Percentiles rank a stretch among this genome's conserved stretches.
Conservation (phyloP, 2,797 vertebrate genomes). For the Lycodopsis pacificus region DNA sequence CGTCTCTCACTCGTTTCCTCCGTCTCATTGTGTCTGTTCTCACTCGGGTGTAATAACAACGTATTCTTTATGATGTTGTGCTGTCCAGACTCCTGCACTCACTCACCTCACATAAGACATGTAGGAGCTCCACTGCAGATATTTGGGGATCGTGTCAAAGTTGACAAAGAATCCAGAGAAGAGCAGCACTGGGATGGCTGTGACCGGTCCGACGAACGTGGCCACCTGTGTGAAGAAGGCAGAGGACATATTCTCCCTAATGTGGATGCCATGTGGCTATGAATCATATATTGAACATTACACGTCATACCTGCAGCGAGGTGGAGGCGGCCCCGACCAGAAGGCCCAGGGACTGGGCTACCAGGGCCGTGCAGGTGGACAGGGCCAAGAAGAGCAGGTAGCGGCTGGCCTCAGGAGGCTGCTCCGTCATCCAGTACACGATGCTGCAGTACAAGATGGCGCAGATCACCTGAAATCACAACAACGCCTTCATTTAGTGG, state of each 20-base stretch:
- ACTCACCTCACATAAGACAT: constrained; percentile 94
- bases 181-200: constrained; percentile 94
- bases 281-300: neutral
- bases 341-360: constrained; percentile 96
- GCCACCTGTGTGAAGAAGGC: constrained; percentile 85
- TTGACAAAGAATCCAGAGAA: constrained; percentile 99
- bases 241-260: neutral
- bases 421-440: constrained; percentile 98
- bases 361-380: constrained; percentile 91
- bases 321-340: constrained; percentile 96
- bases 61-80: neutral
- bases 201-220: constrained; percentile 95
- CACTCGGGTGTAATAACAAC: neutral
- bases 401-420: constrained; percentile 92
- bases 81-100: constrained; percentile 33
- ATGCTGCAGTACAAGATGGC: constrained; percentile 97
- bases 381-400: constrained; percentile 95
- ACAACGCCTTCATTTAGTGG: neutral
- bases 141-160: constrained; percentile 98
- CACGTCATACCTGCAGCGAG: constrained; percentile 89
- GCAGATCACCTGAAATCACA: constrained; percentile 88
- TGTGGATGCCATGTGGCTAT: neutral
- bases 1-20: too few relatives aligned
- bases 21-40: too few relatives aligned
- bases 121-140: constrained; percentile 97